Conservation (phyloP, 2,797 vertebrate genomes). For the Hapalemur alaotrensis region DNA sequence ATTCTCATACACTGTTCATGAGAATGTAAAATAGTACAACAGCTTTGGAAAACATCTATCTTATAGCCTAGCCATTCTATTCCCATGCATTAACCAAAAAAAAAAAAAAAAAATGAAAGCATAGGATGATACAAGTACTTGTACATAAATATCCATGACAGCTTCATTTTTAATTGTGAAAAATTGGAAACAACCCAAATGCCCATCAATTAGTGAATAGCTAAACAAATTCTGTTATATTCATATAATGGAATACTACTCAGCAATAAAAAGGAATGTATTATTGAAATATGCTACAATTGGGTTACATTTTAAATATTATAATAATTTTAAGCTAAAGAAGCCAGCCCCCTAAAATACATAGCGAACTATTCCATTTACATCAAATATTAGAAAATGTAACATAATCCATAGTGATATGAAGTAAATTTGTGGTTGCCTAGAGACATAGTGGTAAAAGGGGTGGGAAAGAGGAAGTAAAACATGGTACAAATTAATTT, state of each 20-base stretch:
- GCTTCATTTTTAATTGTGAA: not conserved
- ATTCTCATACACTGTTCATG: too few species aligned
- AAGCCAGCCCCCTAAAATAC: not conserved
- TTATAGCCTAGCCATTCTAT: not conserved
- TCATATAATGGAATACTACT: not conserved
- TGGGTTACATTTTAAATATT: not conserved
- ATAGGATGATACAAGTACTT: not conserved
- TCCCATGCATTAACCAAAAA: not conserved
- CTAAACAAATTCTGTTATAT: not conserved
- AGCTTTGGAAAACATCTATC: not conserved
- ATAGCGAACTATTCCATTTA: not conserved
- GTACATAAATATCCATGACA: not conserved
- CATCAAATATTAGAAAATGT: not conserved
- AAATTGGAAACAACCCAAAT: not conserved
- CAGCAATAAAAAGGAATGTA: not conserved
- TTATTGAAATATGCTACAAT: not conserved
- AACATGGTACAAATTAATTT: not conserved
- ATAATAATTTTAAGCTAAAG: not conserved
- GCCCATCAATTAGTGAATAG: not conserved
- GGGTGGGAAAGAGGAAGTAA: rapidly evolving
- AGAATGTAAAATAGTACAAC: not conserved
- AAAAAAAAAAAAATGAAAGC: not conserved
- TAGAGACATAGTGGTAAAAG: not conserved
- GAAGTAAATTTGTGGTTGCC: not conserved
- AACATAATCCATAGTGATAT: not conserved